Base-by-base conservation (phyloP, 2,113 vertebrate genomes). In the Tachuris rubrigastra region DNA sequence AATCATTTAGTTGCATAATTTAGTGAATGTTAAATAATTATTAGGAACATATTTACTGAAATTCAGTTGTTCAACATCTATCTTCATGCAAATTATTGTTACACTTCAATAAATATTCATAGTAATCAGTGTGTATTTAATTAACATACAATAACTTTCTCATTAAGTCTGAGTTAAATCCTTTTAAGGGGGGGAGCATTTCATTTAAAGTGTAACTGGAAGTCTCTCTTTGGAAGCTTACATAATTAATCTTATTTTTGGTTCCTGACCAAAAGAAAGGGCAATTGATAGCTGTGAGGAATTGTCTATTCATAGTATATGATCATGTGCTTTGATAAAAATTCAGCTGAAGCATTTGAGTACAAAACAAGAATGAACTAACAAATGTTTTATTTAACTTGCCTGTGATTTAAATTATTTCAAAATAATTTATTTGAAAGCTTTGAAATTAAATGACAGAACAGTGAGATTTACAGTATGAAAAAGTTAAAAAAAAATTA, bases 81-180 rank as follows among this genome's bases (percentile, higher is more conserved):
- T 98, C 98, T 98, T 98, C 97, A 98, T 98, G 98, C 96, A 98
- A 97, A 97, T 94, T 92, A 92, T 97, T 97, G 96, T 95, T 98
- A 97, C 93, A 97, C 93, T 91, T 94, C 65, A 8, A 97, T 97
- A 97, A 97, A 97, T 97, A 97, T 96, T 98, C 96, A 98, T 96
- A 97, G 96, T 96, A 98, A 98, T 98, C 97, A 97, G 91, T 72
- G 85, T 94, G 93, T 98, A 96, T 97, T 97, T 98, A 98, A 98
- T 98, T 98, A 98, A 97, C 97, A 98, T 97, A 98, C 98, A 98
- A 98, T 98, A 98, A 97, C 96, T 97, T 96, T 82, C 90, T 98
- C 97, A 98, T 98, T 98, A 98, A 97, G 90, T 90, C 69, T 96
- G 97, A 97, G 96, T 98, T 97, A 98, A 97, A 97, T 93, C 87